Base-by-base conservation (phyloP, 2,113 vertebrate species). In the Dryoscopus gambensis region DNA sequence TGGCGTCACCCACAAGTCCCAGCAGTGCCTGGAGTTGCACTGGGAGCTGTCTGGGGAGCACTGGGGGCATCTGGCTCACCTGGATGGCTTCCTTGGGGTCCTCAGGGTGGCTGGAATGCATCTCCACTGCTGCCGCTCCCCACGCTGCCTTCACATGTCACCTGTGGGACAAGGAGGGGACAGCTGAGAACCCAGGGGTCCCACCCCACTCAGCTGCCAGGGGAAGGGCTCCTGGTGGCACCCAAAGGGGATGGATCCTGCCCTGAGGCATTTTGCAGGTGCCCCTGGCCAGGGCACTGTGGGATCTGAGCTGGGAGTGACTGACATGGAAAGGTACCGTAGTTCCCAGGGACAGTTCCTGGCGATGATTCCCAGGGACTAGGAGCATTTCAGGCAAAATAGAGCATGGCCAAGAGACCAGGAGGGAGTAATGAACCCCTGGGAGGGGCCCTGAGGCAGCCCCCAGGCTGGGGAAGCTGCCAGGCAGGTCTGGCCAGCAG, bases 31-130 rank as follows among this genome's bases (percentile, higher is more conserved):
- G 87, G 55, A 77, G 31, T 5, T 20, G 15, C 16, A 22, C 27
- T 30, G 81, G 44, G 65, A 27, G 62, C 31, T 27, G 5, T 18
- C 27, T 55, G 86, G 55, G 84, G 40, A 44, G 69, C 76, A 69
- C 42, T 37, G 49, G 8, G n/a, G 37, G 35, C 0, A 2, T 23
- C 53, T 55, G 5, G 4, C 97, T 94, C 98, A 99, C 99, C 98
- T 98, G 98, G 95, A 98, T 98, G 93, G 98, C 98, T 96, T 98
- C 98, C 97, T 98, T 98, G 30, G 98, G 92, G 63, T 98, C 99
- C 62, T 97, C 76, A 3, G 92, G 80, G 84, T 98, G 98, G 73
- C 98, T 98, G 63, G 98, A 98, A 90, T 99, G 98, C 99, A 99
- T 99, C 94, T 98, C 98, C 96, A 83, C 97, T 97, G 92, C 94